phyloP scores from a whole-genome alignment of 2,888 invertebrate species.

The Hetaerina titia region DNA sequence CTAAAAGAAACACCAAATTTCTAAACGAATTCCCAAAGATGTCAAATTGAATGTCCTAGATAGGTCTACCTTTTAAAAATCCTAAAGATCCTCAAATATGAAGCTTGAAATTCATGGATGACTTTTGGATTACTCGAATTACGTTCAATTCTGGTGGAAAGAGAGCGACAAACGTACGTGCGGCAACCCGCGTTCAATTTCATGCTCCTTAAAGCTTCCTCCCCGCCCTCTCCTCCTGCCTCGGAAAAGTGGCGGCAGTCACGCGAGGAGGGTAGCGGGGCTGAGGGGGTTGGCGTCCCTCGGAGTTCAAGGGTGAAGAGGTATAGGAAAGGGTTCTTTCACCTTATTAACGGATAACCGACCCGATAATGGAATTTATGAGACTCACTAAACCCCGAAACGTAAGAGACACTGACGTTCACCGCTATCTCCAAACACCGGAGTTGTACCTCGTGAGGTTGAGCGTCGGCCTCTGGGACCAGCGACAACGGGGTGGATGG shows the following conservation, averaged over 20 bases:
- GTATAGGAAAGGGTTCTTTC: conserved; percentile 20
- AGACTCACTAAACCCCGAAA: conserved; percentile 26
- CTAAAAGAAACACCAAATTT: too few relatives aligned
- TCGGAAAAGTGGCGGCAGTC: not conserved
- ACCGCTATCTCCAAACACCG: not conserved
- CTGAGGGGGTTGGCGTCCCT: not conserved
- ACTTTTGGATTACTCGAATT: too few relatives aligned
- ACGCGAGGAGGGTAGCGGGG: conserved; percentile 1
- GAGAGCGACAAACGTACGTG: not conserved
- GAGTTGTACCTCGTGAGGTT: not conserved
- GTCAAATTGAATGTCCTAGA: too few relatives aligned
- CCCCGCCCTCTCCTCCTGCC: not conserved
- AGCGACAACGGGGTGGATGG: not conserved
- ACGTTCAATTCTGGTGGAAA: too few relatives aligned
- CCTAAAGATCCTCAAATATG: too few relatives aligned
- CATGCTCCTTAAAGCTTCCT: not conserved
- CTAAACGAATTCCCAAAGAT: too few relatives aligned
- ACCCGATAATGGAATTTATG: conserved; percentile 40
- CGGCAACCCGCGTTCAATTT: not conserved
- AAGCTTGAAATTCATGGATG: too few relatives aligned
- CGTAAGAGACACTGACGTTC: conserved; percentile 12
- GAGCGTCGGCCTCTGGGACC: not conserved
- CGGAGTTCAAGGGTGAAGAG: not conserved
- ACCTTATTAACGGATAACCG: conserved; percentile 29
- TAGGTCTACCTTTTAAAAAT: too few relatives aligned